A percentile compares a stretch with the other conserved stretches of the same genome.
Evolutionary conservation across 2,888 invertebrate species (phyloP).

Genomic region (Cerastis leucographa): DNA sequence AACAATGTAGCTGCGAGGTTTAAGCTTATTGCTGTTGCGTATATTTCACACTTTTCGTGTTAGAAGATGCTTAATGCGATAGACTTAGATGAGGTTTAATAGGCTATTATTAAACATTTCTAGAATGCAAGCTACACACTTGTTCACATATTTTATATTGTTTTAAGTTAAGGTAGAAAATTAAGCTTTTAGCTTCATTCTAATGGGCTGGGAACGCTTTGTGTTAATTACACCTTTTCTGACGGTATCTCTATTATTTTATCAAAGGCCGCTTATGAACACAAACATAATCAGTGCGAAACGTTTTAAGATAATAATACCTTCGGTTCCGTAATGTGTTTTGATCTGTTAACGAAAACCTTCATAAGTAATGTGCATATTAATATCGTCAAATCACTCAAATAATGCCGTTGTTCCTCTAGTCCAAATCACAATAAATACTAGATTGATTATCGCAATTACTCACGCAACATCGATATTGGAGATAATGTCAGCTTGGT

Average conservation of each 20-base stretch:
- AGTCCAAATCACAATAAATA: constrained; percentile 65
- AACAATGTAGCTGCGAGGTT: background rate
- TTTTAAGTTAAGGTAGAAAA: background rate
- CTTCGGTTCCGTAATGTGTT: constrained; percentile 8
- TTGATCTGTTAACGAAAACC: constrained; percentile 47
- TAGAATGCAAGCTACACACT: background rate
- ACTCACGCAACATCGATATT: constrained; percentile 73
- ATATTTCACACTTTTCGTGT: constrained; percentile 9
- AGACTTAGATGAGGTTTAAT: constrained; percentile 7
- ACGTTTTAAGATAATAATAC: constrained; percentile 31
- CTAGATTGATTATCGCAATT: constrained; percentile 73
- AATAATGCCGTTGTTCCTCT: constrained; percentile 60
- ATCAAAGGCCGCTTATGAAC: constrained; percentile 24
- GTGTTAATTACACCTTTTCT: constrained; percentile 11
- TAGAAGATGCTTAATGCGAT: constrained; percentile 31
- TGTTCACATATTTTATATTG: background rate
- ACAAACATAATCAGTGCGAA: background rate
- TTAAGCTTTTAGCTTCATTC: constrained; percentile 2
- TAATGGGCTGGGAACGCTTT: background rate
- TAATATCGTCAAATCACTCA: constrained; percentile 56
- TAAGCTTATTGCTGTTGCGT: constrained; percentile 7
- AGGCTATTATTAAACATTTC: constrained; percentile 4
- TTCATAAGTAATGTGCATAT: constrained; percentile 45
- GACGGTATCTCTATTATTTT: constrained; percentile 6
- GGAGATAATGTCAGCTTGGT: constrained; percentile 65